Percentiles rank a stretch among this genome's conserved stretches.
phyloP scores from a whole-genome alignment of 2,113 vertebrate species.

The Hippolais icterina region DNA sequence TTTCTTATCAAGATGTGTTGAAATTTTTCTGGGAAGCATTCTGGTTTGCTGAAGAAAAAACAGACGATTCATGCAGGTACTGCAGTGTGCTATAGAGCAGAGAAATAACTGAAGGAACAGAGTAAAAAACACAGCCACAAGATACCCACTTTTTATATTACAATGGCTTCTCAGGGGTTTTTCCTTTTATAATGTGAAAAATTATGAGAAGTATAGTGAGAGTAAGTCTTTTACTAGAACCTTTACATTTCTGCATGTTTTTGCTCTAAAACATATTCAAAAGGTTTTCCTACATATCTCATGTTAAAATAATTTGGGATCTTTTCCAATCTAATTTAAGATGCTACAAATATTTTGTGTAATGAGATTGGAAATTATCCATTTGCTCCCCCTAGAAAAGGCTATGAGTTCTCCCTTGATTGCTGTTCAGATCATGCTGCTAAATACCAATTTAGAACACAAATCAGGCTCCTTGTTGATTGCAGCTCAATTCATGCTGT shows the following conservation, averaged over 20 bases:
- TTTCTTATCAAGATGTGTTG: background rate
- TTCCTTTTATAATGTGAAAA: background rate
- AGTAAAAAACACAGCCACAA: background rate
- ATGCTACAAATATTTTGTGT: conserved; percentile 51
- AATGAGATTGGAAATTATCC: conserved; percentile 44
- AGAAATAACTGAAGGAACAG: background rate
- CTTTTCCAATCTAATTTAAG: conserved; percentile 42
- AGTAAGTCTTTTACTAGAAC: background rate
- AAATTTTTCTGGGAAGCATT: background rate
- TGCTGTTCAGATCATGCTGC: conserved; percentile 46
- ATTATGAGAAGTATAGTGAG: background rate
- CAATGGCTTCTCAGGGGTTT: background rate
- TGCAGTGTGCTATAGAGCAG: background rate
- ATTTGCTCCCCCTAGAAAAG: conserved; percentile 41
- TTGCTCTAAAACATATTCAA: background rate
- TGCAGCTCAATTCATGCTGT: conserved; percentile 41
- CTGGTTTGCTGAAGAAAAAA: background rate
- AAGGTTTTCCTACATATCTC: background rate
- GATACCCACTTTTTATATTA: background rate
- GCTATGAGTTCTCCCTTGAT: conserved; percentile 25
- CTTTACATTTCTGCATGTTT: background rate
- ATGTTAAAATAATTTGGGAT: conserved; percentile 25
- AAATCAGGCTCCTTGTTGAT: conserved; percentile 56
- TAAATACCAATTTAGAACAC: conserved; percentile 58
- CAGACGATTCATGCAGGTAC: background rate